Percentiles rank a stretch among this genome's conserved stretches.
These are phyloP conservation scores for Tringa solitaria DNA, from an alignment of 2,113 vertebrate genomes.

Conservation along the genomic window DNA sequence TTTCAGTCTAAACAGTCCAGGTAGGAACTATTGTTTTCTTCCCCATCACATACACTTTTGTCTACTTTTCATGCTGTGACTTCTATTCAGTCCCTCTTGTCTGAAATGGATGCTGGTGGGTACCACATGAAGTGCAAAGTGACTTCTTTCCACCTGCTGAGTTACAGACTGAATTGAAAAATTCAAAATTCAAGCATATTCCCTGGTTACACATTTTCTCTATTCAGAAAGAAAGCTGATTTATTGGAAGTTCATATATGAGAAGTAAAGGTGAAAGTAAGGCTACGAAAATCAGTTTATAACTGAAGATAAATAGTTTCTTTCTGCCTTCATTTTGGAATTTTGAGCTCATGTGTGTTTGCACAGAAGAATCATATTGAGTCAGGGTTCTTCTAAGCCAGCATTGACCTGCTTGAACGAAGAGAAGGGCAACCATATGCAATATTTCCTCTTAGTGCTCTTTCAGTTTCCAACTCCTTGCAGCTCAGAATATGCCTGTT, in stretches of 20 bases:
- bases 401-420: not conserved
- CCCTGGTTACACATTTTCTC: conserved; percentile 23
- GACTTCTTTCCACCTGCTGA: conserved; percentile 75
- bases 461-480: not conserved
- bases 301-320: not conserved
- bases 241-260: not conserved
- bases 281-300: not conserved
- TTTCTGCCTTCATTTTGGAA: not conserved
- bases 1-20: conserved; percentile 53
- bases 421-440: not conserved
- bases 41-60: conserved; percentile 34
- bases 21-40: conserved; percentile 65
- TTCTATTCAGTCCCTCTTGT: conserved; percentile 63
- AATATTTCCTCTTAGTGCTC: not conserved
- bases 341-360: not conserved
- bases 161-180: conserved; percentile 70
- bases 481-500: not conserved
- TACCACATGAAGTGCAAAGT: conserved; percentile 75
- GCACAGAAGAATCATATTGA: not conserved
- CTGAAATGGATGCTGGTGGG: conserved; percentile 78
- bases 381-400: not conserved
- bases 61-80: conserved; percentile 71
- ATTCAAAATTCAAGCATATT: conserved; percentile 67
- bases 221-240: conserved; percentile 42
- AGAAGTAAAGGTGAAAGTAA: conserved; percentile 36